Base-by-base conservation (phyloP, 37 sponge, comb jelly and placozoan genomes). In the Tethya wilhelma region DNA sequence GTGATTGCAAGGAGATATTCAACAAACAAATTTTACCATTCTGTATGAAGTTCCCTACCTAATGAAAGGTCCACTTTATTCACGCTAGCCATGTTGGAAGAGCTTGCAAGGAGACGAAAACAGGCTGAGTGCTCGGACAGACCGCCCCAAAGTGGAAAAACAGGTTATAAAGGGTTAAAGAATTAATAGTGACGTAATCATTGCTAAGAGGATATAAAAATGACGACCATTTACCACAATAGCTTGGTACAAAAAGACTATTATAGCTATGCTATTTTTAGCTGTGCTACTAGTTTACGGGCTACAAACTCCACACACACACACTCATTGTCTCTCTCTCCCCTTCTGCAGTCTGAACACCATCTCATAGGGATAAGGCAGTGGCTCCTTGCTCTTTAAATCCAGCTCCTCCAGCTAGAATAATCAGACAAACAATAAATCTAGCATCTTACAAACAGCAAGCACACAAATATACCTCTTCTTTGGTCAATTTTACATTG, bases 321-420 rank as follows among this genome's bases (percentile, higher is more conserved):
- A 9, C 25, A 60, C 6, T 36, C 8, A 49, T 12, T 46, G 32
- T 49, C 73, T 72, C 63, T 87, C 73, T 77, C 93, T 87, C 19
- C 79, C 81, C 31, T 45, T 69, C 43, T 87, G 88, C 44, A 93
- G 38, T 55, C 93, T 59, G 63, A 66, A 73, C 9, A 92, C 90
- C 96, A 93, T 90, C 75, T 93, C 93, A 44, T 93, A 96, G 4
- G 96, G 96, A 46, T 96, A 96, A 0, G 96, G 96, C 17, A 90
- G 65, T 11, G 86, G 75, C 26, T 64, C 77, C 1, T 58, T 31
- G 44, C 96, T 96, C 46, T 75, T 69, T 45, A 71, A 69, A 64
- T 86, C 67, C 64, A 96, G 75, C 0, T 69, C 53, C 0, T 53
- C 64, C 77, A 94, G 7, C 95, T 94, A 56, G 30, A 84, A 58